Evolutionary conservation across 2,888 invertebrate species (phyloP), one percentile per base, ranked within the genome.

Genomic region (Automeris io): DNA sequence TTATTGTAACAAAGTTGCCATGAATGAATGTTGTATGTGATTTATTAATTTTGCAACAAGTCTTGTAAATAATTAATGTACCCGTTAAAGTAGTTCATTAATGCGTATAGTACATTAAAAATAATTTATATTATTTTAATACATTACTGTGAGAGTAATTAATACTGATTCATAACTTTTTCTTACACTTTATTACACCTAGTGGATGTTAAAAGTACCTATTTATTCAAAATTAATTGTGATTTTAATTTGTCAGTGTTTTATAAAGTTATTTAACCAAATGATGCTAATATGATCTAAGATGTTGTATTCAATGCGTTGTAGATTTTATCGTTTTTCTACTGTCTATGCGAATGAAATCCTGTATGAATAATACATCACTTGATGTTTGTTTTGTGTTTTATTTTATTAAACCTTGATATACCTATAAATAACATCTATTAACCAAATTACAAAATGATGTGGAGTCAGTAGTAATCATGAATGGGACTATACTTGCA

Each of bases 291-390:
- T 77, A 78, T 73, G 38, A 56, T 55, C 51, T 83, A 81, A 80
- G 75, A 73, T 73, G 77, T 81, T 82, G 79, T 77, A 79, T 75
- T 76, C 73, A 69, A 59, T 71, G 67, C 64, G 70, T 66, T 78
- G 75, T 85, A 82, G 78, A 61, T 62, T 61, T 64, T 65, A 74
- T 71, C 70, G 65, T 76, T 77, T 81, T 81, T 82, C 71, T 80
- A 76, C 73, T 77, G 70, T 78, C 76, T 62, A 78, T 68, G 72
- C 76, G 75, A 75, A 75, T 59, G 77, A 70, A 69, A 79, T 77
- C 72, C 70, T 82, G 78, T 82, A 83, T 78, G 77, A 78, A 78
- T 79, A 80, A 70, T 76, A 85, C 82, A 85, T 85, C 80, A 71
- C 66, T 74, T 63, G 79, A 83, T 82, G 82, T 80, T 67, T 70